Evolutionary conservation across 2,113 vertebrate species (phyloP).

Genomic region (Alectura lathami): DNA sequence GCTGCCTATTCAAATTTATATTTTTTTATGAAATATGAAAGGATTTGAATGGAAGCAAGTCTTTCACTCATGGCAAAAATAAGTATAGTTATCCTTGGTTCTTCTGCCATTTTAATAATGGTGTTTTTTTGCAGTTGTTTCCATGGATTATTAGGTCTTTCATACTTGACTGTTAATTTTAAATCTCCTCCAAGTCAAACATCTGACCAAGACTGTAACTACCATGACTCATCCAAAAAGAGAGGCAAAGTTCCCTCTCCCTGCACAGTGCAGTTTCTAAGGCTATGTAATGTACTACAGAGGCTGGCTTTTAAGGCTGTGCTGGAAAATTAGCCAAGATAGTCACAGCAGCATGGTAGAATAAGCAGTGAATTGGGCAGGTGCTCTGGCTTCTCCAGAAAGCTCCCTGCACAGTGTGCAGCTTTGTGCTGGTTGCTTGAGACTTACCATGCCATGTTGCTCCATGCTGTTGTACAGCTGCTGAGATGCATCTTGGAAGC

Average conservation of each 20-base stretch:
- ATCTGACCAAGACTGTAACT: background rate
- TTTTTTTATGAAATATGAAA: background rate
- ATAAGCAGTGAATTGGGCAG: background rate
- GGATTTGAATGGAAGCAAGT: background rate
- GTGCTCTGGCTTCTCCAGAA: background rate
- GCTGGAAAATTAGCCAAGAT: background rate
- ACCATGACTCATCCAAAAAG: background rate
- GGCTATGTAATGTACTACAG: background rate
- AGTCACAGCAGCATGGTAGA: background rate
- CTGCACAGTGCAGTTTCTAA: background rate
- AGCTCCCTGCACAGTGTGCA: background rate
- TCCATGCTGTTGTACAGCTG: background rate
- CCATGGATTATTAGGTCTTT: background rate
- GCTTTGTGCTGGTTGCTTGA: background rate
- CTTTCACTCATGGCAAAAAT: background rate
- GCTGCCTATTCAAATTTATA: background rate
- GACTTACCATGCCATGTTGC: background rate
- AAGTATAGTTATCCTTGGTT: background rate
- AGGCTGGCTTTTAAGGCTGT: background rate
- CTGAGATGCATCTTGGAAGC: background rate
- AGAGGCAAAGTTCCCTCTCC: background rate
- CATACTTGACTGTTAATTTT: background rate
- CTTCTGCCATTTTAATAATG: background rate
- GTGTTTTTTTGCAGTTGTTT: background rate
- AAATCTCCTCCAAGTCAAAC: background rate